These are phyloP conservation scores for Regulus satrapa DNA, from an alignment of 2,113 vertebrate species.

Conservation along the genomic window DNA sequence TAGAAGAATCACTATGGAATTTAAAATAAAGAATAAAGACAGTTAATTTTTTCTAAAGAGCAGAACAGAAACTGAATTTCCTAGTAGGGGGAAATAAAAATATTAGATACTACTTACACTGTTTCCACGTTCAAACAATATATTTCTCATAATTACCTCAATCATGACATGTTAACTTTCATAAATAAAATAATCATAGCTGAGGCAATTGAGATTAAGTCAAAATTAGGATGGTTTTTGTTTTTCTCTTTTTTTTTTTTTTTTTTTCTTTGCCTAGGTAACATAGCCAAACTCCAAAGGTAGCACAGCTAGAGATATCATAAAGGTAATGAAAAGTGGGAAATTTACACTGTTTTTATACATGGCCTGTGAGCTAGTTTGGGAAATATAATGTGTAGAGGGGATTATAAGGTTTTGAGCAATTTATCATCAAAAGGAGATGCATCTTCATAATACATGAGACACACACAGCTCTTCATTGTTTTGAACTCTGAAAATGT, in stretches of 20 bases:
- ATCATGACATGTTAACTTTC: not conserved
- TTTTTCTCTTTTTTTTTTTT: not conserved
- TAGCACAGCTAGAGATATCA: not conserved
- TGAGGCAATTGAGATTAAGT: not conserved
- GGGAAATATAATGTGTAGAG: not conserved
- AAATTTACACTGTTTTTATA: not conserved
- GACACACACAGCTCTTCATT: not conserved
- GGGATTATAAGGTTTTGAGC: not conserved
- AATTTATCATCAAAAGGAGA: not conserved
- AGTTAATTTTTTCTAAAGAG: not conserved
- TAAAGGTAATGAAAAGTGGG: not conserved
- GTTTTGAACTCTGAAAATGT: not conserved
- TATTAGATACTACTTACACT: not conserved
- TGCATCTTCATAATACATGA: not conserved
- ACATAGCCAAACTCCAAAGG: not conserved
- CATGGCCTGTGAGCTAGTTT: not conserved
- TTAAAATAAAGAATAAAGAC: not conserved
- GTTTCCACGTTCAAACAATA: not conserved
- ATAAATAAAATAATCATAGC: not conserved
- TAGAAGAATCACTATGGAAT: not conserved
- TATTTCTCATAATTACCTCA: conserved; percentile 6
- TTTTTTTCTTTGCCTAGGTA: too few relatives aligned
- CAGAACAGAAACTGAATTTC: not conserved
- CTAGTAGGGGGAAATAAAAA: not conserved
- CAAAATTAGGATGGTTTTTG: not conserved